A percentile compares a stretch with the other conserved stretches of the same genome.
Evolutionary conservation across 1,140 invertebrate genomes (phyloP).

Genomic region (Antheraea pernyi): DNA sequence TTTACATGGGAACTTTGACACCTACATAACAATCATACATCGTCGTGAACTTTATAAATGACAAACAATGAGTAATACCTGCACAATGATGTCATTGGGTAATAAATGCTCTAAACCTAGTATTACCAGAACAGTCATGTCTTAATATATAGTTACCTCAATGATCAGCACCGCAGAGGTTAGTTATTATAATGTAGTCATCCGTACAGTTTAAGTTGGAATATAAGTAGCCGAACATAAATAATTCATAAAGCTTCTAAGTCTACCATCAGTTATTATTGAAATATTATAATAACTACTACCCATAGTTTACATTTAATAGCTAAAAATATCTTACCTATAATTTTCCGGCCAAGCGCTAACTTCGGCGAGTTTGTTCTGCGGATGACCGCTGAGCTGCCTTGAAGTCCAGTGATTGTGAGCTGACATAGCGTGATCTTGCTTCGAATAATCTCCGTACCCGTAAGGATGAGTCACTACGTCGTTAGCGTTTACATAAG

Average conservation of each 20-base stretch:
- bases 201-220: slow-evolving; percentile 41
- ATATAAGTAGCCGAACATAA: slow-evolving; percentile 56
- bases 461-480: slow-evolving; percentile 62
- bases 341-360: slow-evolving; percentile 77
- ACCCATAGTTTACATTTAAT: background rate
- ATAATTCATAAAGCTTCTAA: slow-evolving; percentile 65
- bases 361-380: slow-evolving; percentile 74
- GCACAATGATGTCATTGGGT: slow-evolving; percentile 40
- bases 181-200: slow-evolving; percentile 59
- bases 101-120: slow-evolving; percentile 35
- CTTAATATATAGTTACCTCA: slow-evolving; percentile 49
- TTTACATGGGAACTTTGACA: slow-evolving; percentile 1
- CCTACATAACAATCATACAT: background rate
- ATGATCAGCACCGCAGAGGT: slow-evolving; percentile 37
- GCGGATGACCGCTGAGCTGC: slow-evolving; percentile 62
- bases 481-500: slow-evolving; percentile 59
- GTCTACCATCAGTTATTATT: slow-evolving; percentile 11
- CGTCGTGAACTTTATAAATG: slow-evolving; percentile 5
- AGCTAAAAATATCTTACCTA: slow-evolving; percentile 73
- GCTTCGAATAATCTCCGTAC: slow-evolving; percentile 71
- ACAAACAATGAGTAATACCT: slow-evolving; percentile 25
- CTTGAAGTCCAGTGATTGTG: slow-evolving; percentile 72
- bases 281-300: background rate
- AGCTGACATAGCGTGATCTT: slow-evolving; percentile 67
- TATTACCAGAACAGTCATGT: slow-evolving; percentile 40